Conservation (phyloP, 2,113 vertebrate species). For the Hoplias malabaricus region DNA sequence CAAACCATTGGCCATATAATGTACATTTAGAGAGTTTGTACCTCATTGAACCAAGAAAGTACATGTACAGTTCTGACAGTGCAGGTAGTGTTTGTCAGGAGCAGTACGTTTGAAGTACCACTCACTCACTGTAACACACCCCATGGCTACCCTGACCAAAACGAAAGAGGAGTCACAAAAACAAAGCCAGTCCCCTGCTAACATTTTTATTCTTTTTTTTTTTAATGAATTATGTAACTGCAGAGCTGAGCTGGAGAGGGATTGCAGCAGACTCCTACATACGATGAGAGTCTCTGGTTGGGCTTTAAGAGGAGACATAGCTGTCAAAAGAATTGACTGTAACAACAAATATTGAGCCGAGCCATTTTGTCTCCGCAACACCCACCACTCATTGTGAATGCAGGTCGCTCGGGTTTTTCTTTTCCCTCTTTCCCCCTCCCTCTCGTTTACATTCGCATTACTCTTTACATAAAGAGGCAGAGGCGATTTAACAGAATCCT, state of each 20-base stretch:
- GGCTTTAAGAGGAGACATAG: slow-evolving; percentile 4
- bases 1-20: too few species aligned
- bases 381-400: slow-evolving; percentile 14
- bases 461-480: slow-evolving; percentile 26
- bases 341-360: slow-evolving; percentile 14
- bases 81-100: slow-evolving; percentile 9
- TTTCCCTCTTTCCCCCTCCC: neutral
- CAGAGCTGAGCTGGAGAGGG: neutral
- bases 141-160: neutral
- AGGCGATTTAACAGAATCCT: slow-evolving; percentile 26
- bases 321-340: slow-evolving; percentile 31
- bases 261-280: neutral
- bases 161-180: neutral
- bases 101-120: slow-evolving; percentile 20
- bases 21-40: too few species aligned
- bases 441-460: slow-evolving; percentile 7
- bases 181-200: neutral
- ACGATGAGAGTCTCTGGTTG: neutral
- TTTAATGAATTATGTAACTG: slow-evolving; percentile 25
- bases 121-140: neutral
- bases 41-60: too few species aligned
- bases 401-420: neutral
- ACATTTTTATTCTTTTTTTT: neutral
- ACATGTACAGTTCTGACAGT: too few species aligned
- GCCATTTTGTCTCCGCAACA: slow-evolving; percentile 32